phyloP scores from a whole-genome alignment of 2,888 invertebrate species.

The Chaitophorus viminalis region DNA sequence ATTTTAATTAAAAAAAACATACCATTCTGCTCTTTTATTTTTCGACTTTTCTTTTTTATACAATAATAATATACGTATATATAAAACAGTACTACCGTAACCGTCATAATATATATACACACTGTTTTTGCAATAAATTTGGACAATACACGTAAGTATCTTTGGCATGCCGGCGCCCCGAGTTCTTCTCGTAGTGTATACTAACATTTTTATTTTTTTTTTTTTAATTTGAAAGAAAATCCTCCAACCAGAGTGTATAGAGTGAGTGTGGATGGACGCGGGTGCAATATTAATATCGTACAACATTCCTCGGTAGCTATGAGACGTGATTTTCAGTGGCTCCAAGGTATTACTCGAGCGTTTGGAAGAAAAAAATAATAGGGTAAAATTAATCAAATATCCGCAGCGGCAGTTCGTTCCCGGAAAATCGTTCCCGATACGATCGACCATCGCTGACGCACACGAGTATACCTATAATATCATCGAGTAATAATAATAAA shows the following conservation, averaged over 20 bases:
- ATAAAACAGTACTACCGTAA: neutral
- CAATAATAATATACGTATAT: neutral
- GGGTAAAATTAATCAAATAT: slow-evolving; percentile 57
- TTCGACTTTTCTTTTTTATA: neutral
- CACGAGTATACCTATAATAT: neutral
- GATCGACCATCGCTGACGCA: neutral
- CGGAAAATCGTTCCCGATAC: slow-evolving; percentile 18
- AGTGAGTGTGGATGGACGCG: neutral
- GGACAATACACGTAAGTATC: slow-evolving; percentile 47
- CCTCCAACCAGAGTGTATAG: neutral
- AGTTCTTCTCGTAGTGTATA: slow-evolving; percentile 37
- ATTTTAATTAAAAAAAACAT: slow-evolving; percentile 49
- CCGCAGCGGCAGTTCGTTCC: slow-evolving; percentile 1
- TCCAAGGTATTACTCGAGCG: slow-evolving; percentile 53
- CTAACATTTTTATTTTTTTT: slow-evolving; percentile 21
- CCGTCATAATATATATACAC: neutral
- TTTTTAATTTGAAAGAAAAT: slow-evolving; percentile 61
- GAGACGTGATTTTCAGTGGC: slow-evolving; percentile 56
- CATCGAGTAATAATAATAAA: neutral
- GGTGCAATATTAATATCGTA: slow-evolving; percentile 34
- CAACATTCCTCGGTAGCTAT: slow-evolving; percentile 50
- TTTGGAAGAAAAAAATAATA: slow-evolving; percentile 26
- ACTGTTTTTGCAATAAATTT: slow-evolving; percentile 26
- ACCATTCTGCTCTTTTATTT: slow-evolving; percentile 5
- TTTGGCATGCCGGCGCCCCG: slow-evolving; percentile 37